Evolutionary conservation across 2,113 vertebrate genomes (phyloP), one percentile per base, ranked within the genome.

Genomic region (Falcunculus frontatus): DNA sequence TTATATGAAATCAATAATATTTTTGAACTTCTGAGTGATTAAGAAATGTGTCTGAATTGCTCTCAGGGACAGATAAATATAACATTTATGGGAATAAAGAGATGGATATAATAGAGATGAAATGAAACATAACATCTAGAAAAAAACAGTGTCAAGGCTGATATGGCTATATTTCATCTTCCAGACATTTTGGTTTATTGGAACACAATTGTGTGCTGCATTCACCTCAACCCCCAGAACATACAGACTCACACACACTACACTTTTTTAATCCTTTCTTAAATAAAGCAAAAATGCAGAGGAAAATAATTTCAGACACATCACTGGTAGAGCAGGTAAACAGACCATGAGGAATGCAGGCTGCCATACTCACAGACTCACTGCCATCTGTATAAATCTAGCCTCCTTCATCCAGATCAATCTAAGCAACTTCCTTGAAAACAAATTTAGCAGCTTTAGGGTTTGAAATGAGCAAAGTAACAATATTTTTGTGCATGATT

Each of bases 11-110:
- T 92, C 49, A 89, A 77, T 55, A 93, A 27, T 46, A 76, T 41
- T 75, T 93, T 89, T 88, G 16, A 96, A 69, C 91, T 91, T 96
- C 65, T 80, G 55, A 89, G 60, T 96, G 55, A 65, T 59, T 56
- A 32, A 84, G 46, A 94, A 95, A 60, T 47, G 41, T 83, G 13
- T 22, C n/a, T 49, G 70, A 78, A 47, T 62, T 87, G 35, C 49
- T 93, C 46, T 83, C 52, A 84, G 89, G 62, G 60, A 73, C 33
- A 89, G 52, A 59, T 35, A 95, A 95, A 89, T 79, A 75, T 32
- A 82, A 81, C 56, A 79, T 76, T 89, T 93, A 89, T 7, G 50
- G 59, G 70, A 95, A 91, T 81, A 95, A 91, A 78, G 29, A 9
- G 32, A 57, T 90, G 30, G 77, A 72, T 84, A 64, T 65, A 85